These are phyloP conservation scores for Solen grandis DNA, from an alignment of 1,140 invertebrate genomes.

Conservation along the genomic window DNA sequence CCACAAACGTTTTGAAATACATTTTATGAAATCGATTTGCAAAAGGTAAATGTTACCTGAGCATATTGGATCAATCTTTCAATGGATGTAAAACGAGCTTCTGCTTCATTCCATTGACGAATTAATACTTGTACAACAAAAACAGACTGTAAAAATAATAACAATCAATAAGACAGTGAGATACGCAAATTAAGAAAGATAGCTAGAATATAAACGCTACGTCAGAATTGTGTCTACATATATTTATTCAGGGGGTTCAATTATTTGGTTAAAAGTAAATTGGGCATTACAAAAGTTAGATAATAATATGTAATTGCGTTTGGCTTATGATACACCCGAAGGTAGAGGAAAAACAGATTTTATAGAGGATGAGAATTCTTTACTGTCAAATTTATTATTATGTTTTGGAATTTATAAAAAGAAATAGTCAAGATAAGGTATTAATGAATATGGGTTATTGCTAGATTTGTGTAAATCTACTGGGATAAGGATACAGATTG, in stretches of 20 bases:
- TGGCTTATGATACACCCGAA: conserved; percentile 25
- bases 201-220: no score
- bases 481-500: background rate
- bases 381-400: conserved; percentile 28
- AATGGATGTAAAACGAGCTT: conserved; percentile 86
- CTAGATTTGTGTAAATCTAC: no score
- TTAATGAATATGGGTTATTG: conserved; percentile 26
- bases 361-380: conserved; percentile 10
- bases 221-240: no score
- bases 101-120: conserved; percentile 85
- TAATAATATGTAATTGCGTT: conserved; percentile 20
- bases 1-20: no score
- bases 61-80: conserved; percentile 83
- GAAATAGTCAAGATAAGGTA: conserved; percentile 6
- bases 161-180: no score
- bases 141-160: conserved; percentile 82
- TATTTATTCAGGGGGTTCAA: background rate
- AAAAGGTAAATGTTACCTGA: no score
- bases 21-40: no score
- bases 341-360: conserved; percentile 14
- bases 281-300: conserved; percentile 3
- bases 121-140: conserved; percentile 86
- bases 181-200: no score
- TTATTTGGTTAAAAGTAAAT: conserved; percentile 24
- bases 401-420: conserved; percentile 9